Base-by-base conservation (phyloP, 2,888 invertebrate genomes). In the Ophraella communa region DNA sequence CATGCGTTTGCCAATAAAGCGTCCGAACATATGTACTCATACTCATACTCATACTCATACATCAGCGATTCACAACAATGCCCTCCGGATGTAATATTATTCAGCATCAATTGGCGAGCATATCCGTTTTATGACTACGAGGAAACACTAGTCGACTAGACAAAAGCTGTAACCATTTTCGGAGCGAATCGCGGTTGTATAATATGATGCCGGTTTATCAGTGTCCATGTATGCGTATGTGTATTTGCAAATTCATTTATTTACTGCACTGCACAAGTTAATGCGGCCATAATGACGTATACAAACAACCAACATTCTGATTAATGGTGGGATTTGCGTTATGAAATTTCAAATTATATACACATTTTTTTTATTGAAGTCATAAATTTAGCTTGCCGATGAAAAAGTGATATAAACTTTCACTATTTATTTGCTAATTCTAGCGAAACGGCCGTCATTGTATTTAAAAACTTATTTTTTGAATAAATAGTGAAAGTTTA, bases 171-270 rank as follows among this genome's bases (percentile, higher is more conserved):
- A 52, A 64, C 58, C 61, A 64, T 64, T 64, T 68, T 24, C 57
- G 47, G 54, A 61, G 64, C 62, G 65, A 57, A 53, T 60, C 44
- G 27, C 52, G 49, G 56, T 60, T 45, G 60, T 62, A 69, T 69
- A 47, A 63, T 69, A 67, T 69, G 77, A 77, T 76, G 74, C 71
- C 70, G 74, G 74, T 58, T 30, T 57, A 57, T 57, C 45, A 30
- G 33, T 21, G 17, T 56, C 27, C 27, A 24, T 47, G 47, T 20
- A 30, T 44, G 27, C 11, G 27, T 75, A 76, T 76, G 73, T 71
- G 72, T 72, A 61, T 58, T 73, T 76, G 77, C 76, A 76, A 78
- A 78, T 77, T 76, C 73, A 75, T 76, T 77, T 73, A 76, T 77
- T 76, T 74, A 71, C 71, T 63, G 69, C 65, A 68, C 63, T 71